phyloP scores from a whole-genome alignment of 2,888 invertebrate genomes.

The Folsomia candida region DNA sequence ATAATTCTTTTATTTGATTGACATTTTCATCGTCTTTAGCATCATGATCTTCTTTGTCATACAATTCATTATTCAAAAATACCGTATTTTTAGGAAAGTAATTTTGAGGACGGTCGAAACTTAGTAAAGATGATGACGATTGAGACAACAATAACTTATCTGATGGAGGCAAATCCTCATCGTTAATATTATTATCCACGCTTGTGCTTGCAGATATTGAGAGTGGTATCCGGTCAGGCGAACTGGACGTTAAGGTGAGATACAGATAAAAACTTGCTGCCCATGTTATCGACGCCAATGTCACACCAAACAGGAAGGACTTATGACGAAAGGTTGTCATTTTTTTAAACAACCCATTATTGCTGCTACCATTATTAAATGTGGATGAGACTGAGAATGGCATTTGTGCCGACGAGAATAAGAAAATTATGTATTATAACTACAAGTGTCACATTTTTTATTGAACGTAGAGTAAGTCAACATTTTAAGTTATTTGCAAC shows the following conservation, averaged over 20 bases:
- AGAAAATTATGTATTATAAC: no score
- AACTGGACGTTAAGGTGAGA: slow-evolving; percentile 42
- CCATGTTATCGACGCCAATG: slow-evolving; percentile 74
- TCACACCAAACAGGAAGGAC: slow-evolving; percentile 70
- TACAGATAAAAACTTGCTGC: slow-evolving; percentile 69
- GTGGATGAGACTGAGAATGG: no score
- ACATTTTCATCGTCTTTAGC: not conserved
- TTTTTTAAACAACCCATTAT: not conserved
- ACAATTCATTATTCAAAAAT: slow-evolving; percentile 7
- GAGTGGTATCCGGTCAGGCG: slow-evolving; percentile 7
- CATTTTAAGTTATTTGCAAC: no score
- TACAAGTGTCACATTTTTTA: no score
- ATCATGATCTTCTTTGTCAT: not conserved
- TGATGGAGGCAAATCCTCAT: not conserved
- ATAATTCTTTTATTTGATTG: not conserved
- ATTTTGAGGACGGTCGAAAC: not conserved
- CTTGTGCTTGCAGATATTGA: not conserved
- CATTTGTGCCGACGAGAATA: no score
- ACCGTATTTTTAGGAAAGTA: slow-evolving; percentile 5
- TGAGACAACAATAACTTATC: not conserved
- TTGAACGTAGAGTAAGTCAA: no score
- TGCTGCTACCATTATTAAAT: no score
- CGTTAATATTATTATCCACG: slow-evolving; percentile 15
- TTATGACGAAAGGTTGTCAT: slow-evolving; percentile 34
- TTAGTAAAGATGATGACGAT: not conserved